These are phyloP conservation scores for Neosalanx taihuensis DNA, from an alignment of 2,797 vertebrate genomes.

Conservation along the genomic window DNA sequence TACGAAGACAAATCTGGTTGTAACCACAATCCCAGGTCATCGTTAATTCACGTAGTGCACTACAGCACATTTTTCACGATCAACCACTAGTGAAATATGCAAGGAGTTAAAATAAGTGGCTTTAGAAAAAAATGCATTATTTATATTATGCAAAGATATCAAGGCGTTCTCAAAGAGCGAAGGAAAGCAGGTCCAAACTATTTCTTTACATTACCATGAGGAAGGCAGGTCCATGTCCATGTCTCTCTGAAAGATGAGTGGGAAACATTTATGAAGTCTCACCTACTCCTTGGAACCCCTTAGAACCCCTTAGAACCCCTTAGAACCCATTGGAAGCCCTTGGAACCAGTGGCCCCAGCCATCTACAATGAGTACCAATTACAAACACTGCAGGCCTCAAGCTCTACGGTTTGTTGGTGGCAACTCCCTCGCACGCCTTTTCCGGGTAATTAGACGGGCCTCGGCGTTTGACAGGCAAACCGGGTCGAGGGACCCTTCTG, in stretches of 20 bases:
- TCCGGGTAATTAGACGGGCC: constrained; percentile 59
- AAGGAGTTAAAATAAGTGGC: background rate
- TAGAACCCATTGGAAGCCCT: no score
- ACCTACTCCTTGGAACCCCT: no score
- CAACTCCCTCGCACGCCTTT: constrained; percentile 35
- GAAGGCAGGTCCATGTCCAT: background rate
- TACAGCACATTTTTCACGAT: background rate
- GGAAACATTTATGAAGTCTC: no score
- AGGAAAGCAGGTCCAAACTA: background rate
- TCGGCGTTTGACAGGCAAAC: constrained; percentile 21
- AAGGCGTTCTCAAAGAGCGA: background rate
- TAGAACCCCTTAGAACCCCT: background rate
- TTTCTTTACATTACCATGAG: background rate
- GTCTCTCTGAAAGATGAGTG: background rate
- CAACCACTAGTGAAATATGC: background rate
- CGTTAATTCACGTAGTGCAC: constrained; percentile 26
- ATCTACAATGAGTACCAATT: constrained; percentile 13
- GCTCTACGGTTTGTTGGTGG: background rate
- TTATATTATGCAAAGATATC: background rate
- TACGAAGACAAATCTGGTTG: constrained; percentile 48
- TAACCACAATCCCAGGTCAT: constrained; percentile 16
- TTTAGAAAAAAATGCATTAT: background rate
- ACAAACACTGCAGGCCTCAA: background rate
- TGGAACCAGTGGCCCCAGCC: background rate
- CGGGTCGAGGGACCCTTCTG: constrained; percentile 38